Percentiles rank a stretch among this genome's conserved stretches.
Evolutionary conservation across 2,797 vertebrate genomes (phyloP).

Genomic region (Melanotaenia pygmaea): DNA sequence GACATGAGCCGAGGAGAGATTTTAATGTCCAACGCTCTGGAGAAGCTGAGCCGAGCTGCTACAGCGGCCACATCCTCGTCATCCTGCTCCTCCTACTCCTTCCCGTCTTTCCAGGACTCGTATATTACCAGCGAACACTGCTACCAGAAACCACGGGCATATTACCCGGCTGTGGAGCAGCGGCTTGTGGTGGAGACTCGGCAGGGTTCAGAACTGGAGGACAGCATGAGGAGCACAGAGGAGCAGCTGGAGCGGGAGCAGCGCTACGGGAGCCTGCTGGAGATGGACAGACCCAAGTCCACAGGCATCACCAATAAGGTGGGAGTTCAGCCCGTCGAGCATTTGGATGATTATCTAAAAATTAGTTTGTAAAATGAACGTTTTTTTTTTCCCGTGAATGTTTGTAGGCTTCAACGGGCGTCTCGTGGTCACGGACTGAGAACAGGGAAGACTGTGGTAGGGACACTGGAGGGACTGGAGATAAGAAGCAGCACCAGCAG

Average conservation of each 20-base stretch:
- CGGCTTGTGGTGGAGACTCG: constrained; percentile 94
- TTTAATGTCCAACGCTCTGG: constrained; percentile 85
- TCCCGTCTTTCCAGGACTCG: constrained; percentile 89
- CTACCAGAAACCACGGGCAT: constrained; percentile 95
- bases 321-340: constrained; percentile 3
- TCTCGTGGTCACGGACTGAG: constrained; percentile 62
- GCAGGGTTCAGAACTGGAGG: constrained; percentile 88
- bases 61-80: constrained; percentile 67
- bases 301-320: constrained; percentile 78
- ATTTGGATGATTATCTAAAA: too few species aligned
- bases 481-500: constrained; percentile 83
- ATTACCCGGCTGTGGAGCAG: constrained; percentile 94
- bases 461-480: constrained; percentile 38
- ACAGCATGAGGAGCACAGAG: constrained; percentile 88
- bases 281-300: constrained; percentile 70
- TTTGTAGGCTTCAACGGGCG: constrained; percentile 52
- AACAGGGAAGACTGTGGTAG: constrained; percentile 52
- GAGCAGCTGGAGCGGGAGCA: constrained; percentile 87
- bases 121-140: constrained; percentile 98
- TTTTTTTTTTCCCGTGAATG: not conserved
- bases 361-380: too few species aligned
- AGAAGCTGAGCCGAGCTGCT: constrained; percentile 82
- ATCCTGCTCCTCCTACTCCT: constrained; percentile 69
- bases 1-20: constrained; percentile 77
- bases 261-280: constrained; percentile 77